A percentile compares a stretch with the other conserved stretches of the same genome.
Evolutionary conservation across 2,888 invertebrate species (phyloP).

Genomic region (Taenaris catops): DNA sequence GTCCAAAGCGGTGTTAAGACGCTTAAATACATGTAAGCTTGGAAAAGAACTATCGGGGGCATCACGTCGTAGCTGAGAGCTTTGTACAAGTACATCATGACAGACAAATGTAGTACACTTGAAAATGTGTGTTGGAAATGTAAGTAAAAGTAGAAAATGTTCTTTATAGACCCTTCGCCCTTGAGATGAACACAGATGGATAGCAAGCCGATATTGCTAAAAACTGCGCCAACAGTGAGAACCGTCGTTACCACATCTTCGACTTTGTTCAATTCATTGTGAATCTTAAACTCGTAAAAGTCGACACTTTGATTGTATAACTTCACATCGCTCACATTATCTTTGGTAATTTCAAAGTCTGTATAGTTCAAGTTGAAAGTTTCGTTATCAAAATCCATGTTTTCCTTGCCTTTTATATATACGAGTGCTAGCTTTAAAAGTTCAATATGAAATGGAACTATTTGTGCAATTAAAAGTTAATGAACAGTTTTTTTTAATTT

Average conservation of each 20-base stretch:
- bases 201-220: neutral
- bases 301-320: too few relatives aligned
- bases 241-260: neutral
- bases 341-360: too few relatives aligned
- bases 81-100: neutral
- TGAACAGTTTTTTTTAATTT: too few relatives aligned
- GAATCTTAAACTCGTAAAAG: neutral
- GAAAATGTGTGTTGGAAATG: conserved; percentile 9
- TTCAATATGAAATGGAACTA: too few relatives aligned
- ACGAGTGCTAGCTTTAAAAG: too few relatives aligned
- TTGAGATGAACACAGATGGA: neutral
- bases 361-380: neutral
- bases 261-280: neutral
- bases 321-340: too few relatives aligned
- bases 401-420: neutral
- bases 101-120: conserved; percentile 4
- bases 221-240: neutral
- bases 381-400: neutral
- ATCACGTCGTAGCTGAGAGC: neutral
- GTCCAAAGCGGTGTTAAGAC: conserved; percentile 23
- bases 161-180: neutral
- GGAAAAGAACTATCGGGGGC: neutral
- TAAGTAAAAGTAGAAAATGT: conserved; percentile 1
- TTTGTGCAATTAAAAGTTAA: too few relatives aligned
- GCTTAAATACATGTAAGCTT: conserved; percentile 3